phyloP scores from a whole-genome alignment of 2,888 invertebrate genomes.

The Sarcophaga variegata region DNA sequence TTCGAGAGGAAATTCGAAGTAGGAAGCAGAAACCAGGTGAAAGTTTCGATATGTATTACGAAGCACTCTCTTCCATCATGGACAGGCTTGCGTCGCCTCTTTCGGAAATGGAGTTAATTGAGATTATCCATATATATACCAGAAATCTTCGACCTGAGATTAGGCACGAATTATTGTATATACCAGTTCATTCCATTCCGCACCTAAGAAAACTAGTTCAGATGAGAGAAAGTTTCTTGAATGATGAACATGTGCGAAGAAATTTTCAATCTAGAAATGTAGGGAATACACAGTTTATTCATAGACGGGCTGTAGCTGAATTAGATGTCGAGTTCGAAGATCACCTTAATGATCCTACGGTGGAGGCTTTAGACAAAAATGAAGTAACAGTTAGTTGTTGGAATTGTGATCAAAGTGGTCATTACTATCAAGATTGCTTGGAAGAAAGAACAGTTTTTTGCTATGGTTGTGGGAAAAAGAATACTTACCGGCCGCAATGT shows the following conservation, averaged over 20 bases:
- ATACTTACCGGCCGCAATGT: slow-evolving; percentile 28
- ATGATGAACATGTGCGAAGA: slow-evolving; percentile 19
- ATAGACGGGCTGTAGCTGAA: slow-evolving; percentile 27
- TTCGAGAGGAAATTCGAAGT: slow-evolving; percentile 46
- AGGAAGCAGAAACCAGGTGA: slow-evolving; percentile 33
- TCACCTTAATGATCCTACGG: background rate
- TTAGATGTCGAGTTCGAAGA: background rate
- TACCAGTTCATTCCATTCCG: slow-evolving; percentile 20
- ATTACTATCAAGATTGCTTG: slow-evolving; percentile 24
- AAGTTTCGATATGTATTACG: slow-evolving; percentile 31
- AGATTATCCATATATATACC: slow-evolving; percentile 43
- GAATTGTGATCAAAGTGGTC: slow-evolving; percentile 39
- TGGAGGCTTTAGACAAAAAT: background rate
- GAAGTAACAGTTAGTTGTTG: background rate
- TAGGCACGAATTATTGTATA: background rate
- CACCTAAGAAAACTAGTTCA: slow-evolving; percentile 17
- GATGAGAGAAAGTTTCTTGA: slow-evolving; percentile 17
- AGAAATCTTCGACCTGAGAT: slow-evolving; percentile 8
- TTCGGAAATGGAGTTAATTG: slow-evolving; percentile 31
- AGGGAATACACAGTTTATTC: background rate
- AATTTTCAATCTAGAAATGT: background rate
- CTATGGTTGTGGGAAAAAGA: slow-evolving; percentile 41
- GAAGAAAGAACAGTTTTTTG: slow-evolving; percentile 26
- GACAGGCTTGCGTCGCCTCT: slow-evolving; percentile 30
- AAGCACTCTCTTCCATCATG: slow-evolving; percentile 19